Evolutionary conservation across 2,797 vertebrate species (phyloP), one percentile per base, ranked within the genome.

Genomic region (Adrianichthys oophorus): DNA sequence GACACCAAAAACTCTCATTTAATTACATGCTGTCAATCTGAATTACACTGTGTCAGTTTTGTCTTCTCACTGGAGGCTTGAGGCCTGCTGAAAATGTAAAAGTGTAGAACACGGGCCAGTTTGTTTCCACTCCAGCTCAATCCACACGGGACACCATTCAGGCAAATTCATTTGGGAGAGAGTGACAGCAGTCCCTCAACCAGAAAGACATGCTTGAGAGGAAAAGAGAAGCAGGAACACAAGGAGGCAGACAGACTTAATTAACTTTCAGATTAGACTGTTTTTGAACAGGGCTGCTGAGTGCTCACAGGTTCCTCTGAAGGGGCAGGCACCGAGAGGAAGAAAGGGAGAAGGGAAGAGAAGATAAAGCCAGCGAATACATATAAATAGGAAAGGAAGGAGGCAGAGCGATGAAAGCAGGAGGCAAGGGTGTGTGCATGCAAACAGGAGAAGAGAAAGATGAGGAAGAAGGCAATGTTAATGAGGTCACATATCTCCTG

Each of bases 401-500:
- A 57, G 59, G 60, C 55, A 49, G 52, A 62, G 37, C 46, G 45
- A 60, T 68, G 49, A 65, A 65, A 48, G 48, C 41, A 58, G 42
- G 56, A 62, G 58, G 41, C 12, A n/a, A 59, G 56, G 43, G 48
- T 53, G 62, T 53, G 65, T 56, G 60, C 41, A 44, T n/a, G 44
- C 41, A 62, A 75, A 19, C 32, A 26, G 56, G 61, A 52, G 60
- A 62, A 68, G 53, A 65, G 74, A 60, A 62, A 68, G 55, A 68
- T 6, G 58, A 48, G 59, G 79, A 61, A 69, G 74, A 56, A 71
- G 80, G 56, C 70, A 59, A 73, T 87, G 87, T 85, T 89, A 91
- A 89, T 92, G 81, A 90, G 87, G 89, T 88, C 84, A 82, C 83
- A 80, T 72, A 82, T 79, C 86, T 85, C 76, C 79, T 84, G 89